Percentiles rank a stretch among this genome's conserved stretches.
phyloP scores from a whole-genome alignment of 64 coral and sea anemone genomes.

The Montipora foliosa region DNA sequence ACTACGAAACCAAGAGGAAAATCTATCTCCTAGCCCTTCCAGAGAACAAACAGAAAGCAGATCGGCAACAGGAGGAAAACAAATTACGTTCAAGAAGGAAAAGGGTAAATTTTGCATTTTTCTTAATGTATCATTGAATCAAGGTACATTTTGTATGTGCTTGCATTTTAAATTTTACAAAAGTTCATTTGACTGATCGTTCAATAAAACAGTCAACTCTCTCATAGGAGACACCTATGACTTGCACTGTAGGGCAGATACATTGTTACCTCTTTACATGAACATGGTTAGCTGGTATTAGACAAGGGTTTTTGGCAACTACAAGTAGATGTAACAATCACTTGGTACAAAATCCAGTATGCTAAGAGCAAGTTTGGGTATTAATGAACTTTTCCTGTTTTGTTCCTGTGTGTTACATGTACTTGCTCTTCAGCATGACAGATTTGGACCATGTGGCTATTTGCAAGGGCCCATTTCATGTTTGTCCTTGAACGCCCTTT shows the following conservation, averaged over 20 bases:
- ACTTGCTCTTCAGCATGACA: too few relatives aligned
- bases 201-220: background rate
- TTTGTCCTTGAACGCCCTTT: too few relatives aligned
- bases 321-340: too few relatives aligned
- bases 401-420: too few relatives aligned
- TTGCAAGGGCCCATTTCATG: too few relatives aligned
- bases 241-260: background rate
- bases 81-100: constrained; percentile 12
- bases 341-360: too few relatives aligned
- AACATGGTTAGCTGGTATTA: background rate
- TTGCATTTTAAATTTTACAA: background rate
- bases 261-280: background rate
- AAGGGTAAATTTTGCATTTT: background rate
- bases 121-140: background rate
- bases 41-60: constrained; percentile 37
- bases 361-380: too few relatives aligned
- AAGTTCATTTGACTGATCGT: background rate
- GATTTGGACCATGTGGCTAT: too few relatives aligned
- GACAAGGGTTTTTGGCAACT: too few relatives aligned
- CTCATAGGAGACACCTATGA: background rate
- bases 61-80: background rate
- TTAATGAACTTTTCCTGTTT: too few relatives aligned
- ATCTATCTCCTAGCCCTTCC: constrained; percentile 28
- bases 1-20: constrained; percentile 30
- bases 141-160: background rate